phyloP scores from a whole-genome alignment of 2,888 invertebrate genomes.

The Tineola bisselliella region DNA sequence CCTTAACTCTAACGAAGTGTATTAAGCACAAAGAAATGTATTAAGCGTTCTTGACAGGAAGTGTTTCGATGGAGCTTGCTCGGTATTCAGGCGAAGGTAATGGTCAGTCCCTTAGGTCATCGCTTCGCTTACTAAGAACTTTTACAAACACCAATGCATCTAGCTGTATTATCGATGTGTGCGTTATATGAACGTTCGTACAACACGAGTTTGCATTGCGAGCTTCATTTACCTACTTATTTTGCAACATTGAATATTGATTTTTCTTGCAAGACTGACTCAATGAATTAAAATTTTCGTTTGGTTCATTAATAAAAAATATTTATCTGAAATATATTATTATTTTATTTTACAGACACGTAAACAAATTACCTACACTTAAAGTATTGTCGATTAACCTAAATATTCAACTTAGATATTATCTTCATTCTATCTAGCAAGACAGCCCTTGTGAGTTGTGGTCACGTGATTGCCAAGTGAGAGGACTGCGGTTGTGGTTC shows the following conservation, averaged over 20 bases:
- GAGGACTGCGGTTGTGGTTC: neutral
- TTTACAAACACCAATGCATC: neutral
- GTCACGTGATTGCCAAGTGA: neutral
- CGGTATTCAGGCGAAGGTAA: conserved; percentile 15
- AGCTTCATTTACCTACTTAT: neutral
- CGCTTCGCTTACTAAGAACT: conserved; percentile 11
- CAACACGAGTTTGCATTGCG: neutral
- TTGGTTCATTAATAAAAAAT: too few relatives aligned
- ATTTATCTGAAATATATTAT: too few relatives aligned
- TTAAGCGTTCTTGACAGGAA: neutral
- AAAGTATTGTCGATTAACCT: neutral
- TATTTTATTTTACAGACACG: too few relatives aligned
- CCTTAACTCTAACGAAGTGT: too few relatives aligned
- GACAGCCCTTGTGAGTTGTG: neutral
- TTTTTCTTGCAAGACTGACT: neutral
- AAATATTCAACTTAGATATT: neutral
- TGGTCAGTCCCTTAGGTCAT: conserved; percentile 15
- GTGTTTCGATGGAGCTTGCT: conserved; percentile 6
- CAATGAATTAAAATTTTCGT: too few relatives aligned
- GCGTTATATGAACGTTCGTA: neutral
- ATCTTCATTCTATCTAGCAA: neutral
- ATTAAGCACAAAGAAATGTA: neutral
- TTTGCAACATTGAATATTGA: neutral
- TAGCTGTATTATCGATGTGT: neutral
- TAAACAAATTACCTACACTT: too few relatives aligned